A percentile compares a stretch with the other conserved stretches of the same genome.
phyloP scores from a whole-genome alignment of 1,140 invertebrate genomes.

The Hermetia illucens region DNA sequence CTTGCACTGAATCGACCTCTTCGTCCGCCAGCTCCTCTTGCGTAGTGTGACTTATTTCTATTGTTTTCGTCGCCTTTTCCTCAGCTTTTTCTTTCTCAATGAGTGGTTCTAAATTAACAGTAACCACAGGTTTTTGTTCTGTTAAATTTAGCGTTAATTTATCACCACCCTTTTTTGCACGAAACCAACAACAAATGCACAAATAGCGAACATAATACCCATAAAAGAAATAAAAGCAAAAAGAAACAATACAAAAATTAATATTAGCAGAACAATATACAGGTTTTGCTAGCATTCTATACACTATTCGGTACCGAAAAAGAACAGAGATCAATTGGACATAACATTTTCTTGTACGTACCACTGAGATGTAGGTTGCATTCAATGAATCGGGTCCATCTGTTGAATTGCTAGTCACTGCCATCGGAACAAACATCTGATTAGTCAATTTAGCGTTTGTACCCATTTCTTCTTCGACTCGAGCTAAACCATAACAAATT shows the following conservation, averaged over 20 bases:
- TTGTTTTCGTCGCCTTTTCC: no score
- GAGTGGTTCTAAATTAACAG: constrained; percentile 1
- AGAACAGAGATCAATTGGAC: no score
- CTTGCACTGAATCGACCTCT: no score
- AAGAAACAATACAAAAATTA: constrained; percentile 7
- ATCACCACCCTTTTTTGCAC: constrained; percentile 44
- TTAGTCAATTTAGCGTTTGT: constrained; percentile 37
- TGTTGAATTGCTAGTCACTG: constrained; percentile 17
- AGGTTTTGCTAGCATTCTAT: no score
- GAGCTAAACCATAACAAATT: no score
- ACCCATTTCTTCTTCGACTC: constrained; percentile 41
- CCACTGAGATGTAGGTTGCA: constrained; percentile 59
- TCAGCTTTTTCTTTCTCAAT: no score
- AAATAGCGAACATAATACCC: constrained; percentile 6
- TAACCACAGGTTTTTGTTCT: constrained; percentile 21
- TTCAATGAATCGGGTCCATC: constrained; percentile 34
- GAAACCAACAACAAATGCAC: constrained; percentile 9
- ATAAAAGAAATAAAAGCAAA: constrained; percentile 5
- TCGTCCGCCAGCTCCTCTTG: no score
- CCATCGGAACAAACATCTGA: constrained; percentile 38
- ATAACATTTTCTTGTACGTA: constrained; percentile 38
- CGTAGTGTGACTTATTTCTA: no score
- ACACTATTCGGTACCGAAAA: no score
- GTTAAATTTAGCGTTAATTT: constrained; percentile 54
- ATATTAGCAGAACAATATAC: constrained; percentile 13